Evolutionary conservation across 2,888 invertebrate genomes (phyloP).

Genomic region (Aquatica leii): DNA sequence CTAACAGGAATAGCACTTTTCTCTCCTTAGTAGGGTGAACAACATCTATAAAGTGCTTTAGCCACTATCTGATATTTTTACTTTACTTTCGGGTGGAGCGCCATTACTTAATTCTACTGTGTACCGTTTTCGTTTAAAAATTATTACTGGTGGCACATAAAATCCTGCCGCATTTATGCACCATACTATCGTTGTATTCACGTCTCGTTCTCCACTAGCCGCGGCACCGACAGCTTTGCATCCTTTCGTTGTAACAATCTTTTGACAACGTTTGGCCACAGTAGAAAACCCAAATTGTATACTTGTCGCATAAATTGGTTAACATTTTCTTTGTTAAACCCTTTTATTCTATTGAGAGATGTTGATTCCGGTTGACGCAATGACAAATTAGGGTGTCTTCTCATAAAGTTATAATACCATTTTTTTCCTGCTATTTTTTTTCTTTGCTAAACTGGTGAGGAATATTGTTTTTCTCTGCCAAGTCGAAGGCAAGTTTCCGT

Average conservation of each 20-base stretch:
- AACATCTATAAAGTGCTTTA: background rate
- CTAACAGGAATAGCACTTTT: background rate
- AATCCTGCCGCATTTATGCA: conserved; percentile 29
- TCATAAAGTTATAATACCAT: background rate
- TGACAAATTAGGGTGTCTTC: background rate
- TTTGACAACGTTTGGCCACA: conserved; percentile 36
- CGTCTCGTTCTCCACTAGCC: conserved; percentile 41
- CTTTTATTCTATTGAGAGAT: background rate
- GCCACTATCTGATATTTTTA: background rate
- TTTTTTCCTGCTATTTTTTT: background rate
- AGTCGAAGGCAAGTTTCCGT: background rate
- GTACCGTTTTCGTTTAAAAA: background rate
- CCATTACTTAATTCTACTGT: background rate
- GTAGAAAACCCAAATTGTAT: conserved; percentile 42
- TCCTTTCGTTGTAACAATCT: conserved; percentile 39
- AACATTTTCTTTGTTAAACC: too few relatives aligned
- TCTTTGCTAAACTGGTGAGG: background rate
- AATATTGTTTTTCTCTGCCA: too few relatives aligned
- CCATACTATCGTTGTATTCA: conserved; percentile 40
- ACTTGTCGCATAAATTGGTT: conserved; percentile 11
- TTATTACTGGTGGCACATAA: background rate
- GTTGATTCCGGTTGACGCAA: background rate
- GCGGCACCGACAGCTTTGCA: conserved; percentile 36
- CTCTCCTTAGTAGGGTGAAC: background rate
- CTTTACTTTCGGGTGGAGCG: background rate